These are phyloP conservation scores for Schrankia costaestrigalis DNA, from an alignment of 2,888 invertebrate species.

Conservation along the genomic window DNA sequence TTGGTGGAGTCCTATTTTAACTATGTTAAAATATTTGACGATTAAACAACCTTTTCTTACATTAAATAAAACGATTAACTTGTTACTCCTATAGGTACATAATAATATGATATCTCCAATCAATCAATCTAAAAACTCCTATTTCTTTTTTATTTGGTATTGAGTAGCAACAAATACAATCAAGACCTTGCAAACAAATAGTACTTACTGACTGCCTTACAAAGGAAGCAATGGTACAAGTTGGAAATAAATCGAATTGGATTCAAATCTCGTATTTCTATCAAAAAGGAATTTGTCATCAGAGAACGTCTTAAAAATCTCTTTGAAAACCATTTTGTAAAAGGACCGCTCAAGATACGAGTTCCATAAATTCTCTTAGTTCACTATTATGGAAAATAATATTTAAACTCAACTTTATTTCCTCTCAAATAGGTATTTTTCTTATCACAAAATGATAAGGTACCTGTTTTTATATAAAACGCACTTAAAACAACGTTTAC, in stretches of 20 bases:
- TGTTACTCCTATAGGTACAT: too few relatives aligned
- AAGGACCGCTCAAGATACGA: conserved; percentile 7
- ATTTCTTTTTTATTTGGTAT: neutral
- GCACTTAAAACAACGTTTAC: too few relatives aligned
- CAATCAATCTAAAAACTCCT: neutral
- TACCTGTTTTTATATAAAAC: conserved; percentile 14
- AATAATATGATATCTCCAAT: too few relatives aligned
- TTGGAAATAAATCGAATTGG: conserved; percentile 21
- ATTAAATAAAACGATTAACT: too few relatives aligned
- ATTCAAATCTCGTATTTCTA: conserved; percentile 26
- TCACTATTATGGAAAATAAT: conserved; percentile 11
- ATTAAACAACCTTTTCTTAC: too few relatives aligned
- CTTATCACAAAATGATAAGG: conserved; percentile 1
- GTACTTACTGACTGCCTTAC: conserved; percentile 8
- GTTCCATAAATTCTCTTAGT: conserved; percentile 9
- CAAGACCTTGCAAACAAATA: conserved; percentile 15
- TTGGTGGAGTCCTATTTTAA: too few relatives aligned
- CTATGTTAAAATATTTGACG: too few relatives aligned
- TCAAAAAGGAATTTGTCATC: conserved; percentile 24
- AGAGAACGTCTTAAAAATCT: conserved; percentile 15
- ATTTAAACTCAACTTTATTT: conserved; percentile 10
- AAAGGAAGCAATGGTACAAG: conserved; percentile 10
- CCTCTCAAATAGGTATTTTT: neutral
- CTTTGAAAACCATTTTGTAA: conserved; percentile 12
- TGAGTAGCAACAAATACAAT: conserved; percentile 5